Percentiles rank a stretch among this genome's conserved stretches.
These are phyloP conservation scores for Pterobdella sp. DNA, from an alignment of 2,888 invertebrate species.

Conservation along the genomic window DNA sequence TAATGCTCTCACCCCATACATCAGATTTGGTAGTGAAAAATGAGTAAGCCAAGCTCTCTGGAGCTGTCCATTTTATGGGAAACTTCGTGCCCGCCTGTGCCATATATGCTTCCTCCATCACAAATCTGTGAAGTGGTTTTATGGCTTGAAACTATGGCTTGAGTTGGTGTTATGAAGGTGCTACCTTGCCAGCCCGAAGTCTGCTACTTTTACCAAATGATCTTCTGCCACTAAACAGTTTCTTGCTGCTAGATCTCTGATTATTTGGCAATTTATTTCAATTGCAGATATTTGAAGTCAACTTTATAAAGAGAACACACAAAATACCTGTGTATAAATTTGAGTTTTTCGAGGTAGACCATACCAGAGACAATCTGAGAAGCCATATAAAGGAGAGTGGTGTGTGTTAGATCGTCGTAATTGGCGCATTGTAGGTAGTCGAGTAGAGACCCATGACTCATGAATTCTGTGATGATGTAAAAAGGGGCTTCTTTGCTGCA, in stretches of 20 bases:
- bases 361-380: not conserved
- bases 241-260: not conserved
- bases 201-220: not conserved
- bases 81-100: not conserved
- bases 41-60: not conserved
- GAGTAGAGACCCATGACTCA: not conserved
- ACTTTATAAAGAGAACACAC: too few species aligned
- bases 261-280: too few species aligned
- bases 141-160: not conserved
- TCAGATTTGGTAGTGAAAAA: not conserved
- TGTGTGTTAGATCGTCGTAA: not conserved
- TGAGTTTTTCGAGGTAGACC: not conserved
- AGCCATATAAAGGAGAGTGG: not conserved
- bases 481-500: slow-evolving; percentile 75
- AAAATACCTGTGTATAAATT: not conserved
- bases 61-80: not conserved
- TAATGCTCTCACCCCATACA: not conserved
- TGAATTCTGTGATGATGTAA: not conserved
- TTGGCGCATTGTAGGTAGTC: not conserved
- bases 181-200: not conserved
- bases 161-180: not conserved
- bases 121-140: not conserved
- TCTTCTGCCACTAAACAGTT: not conserved
- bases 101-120: not conserved
- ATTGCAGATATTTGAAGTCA: too few species aligned